Conservation (phyloP, 2,797 vertebrate genomes). For the Acrossocheilus wenchowensis region DNA sequence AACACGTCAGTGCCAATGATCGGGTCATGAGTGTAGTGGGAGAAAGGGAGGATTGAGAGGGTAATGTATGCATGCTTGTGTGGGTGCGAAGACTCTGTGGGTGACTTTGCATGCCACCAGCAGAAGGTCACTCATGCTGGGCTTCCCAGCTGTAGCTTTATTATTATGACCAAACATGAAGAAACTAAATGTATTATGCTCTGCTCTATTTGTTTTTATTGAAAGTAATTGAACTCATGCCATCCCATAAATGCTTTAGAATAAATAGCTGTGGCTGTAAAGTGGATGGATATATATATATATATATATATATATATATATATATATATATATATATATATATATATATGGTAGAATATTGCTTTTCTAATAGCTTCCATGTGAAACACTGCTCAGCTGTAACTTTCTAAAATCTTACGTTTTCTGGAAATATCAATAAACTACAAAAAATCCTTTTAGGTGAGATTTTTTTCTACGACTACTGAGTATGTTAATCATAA, state of each 20-base stretch:
- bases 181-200: conserved; percentile 12
- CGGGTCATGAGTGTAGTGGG: conserved; percentile 53
- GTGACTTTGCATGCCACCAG: conserved; percentile 54
- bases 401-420: neutral
- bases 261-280: neutral
- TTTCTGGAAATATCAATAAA: neutral
- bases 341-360: neutral
- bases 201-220: conserved; percentile 38
- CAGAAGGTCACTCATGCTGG: conserved; percentile 54
- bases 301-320: neutral
- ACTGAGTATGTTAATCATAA: neutral
- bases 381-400: neutral
- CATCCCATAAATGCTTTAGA: conserved; percentile 1
- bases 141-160: conserved; percentile 58
- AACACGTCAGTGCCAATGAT: conserved; percentile 43
- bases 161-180: conserved; percentile 37
- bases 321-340: neutral
- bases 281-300: neutral
- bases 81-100: conserved; percentile 51
- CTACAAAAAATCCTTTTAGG: neutral
- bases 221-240: conserved; percentile 34
- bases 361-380: neutral
- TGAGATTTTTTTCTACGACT: neutral
- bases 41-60: conserved; percentile 51
- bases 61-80: conserved; percentile 58